These are phyloP conservation scores for Lypha dubia DNA, from an alignment of 2,888 invertebrate species.

Conservation along the genomic window DNA sequence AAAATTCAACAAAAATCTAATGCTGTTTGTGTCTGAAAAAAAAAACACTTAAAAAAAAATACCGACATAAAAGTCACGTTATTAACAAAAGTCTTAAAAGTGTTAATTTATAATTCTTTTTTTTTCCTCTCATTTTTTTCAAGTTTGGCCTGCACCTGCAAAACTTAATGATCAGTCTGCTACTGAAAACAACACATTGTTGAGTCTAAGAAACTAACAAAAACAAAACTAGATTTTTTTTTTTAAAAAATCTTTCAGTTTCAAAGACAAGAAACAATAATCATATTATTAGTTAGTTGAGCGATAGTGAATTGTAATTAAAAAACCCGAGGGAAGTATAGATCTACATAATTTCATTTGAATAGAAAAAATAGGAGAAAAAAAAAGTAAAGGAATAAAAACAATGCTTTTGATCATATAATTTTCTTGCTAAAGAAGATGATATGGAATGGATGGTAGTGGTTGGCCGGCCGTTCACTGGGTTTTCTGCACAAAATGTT, in stretches of 20 bases:
- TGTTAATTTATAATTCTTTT: conserved; percentile 64
- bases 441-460: conserved; percentile 7
- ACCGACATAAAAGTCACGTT: conserved; percentile 48
- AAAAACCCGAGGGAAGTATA: conserved; percentile 57
- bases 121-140: too few relatives aligned
- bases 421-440: conserved; percentile 1
- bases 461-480: conserved; percentile 37
- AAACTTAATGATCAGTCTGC: conserved; percentile 38
- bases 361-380: conserved; percentile 24
- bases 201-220: background rate
- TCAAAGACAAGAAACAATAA: conserved; percentile 37
- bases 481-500: background rate
- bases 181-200: conserved; percentile 24
- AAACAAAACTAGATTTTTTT: conserved; percentile 7
- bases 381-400: background rate
- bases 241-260: background rate
- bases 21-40: background rate
- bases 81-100: conserved; percentile 62
- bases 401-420: background rate
- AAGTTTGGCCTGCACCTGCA: conserved; percentile 62
- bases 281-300: conserved; percentile 55
- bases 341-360: conserved; percentile 18
- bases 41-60: conserved; percentile 26
- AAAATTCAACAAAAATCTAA: conserved; percentile 8
- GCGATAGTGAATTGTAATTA: conserved; percentile 67